phyloP scores from a whole-genome alignment of 1,140 invertebrate species.

The Zaprionus inermis region DNA sequence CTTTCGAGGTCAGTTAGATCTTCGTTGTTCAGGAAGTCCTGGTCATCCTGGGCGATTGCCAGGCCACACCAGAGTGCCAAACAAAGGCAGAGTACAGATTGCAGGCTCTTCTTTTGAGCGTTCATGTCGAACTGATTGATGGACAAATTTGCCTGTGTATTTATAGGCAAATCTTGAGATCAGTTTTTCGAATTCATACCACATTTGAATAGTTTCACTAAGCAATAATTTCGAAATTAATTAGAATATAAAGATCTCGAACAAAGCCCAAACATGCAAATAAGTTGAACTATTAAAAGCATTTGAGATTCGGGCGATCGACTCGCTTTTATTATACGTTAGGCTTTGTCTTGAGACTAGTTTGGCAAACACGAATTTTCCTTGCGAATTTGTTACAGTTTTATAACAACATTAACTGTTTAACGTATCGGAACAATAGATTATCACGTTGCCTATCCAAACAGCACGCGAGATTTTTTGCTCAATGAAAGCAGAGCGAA shows the following conservation, averaged over 20 bases:
- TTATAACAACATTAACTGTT: background rate
- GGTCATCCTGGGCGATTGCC: conserved; percentile 14
- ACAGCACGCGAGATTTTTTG: background rate
- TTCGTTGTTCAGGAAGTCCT: background rate
- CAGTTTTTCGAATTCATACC: background rate
- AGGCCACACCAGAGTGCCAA: conserved; percentile 17
- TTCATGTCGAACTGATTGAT: conserved; percentile 28
- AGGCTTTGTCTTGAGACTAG: background rate
- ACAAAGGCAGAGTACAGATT: conserved; percentile 16
- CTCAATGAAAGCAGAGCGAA: background rate
- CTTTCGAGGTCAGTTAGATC: background rate
- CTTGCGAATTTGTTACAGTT: background rate
- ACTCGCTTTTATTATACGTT: background rate
- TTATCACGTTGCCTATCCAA: background rate
- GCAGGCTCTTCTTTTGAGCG: conserved; percentile 20
- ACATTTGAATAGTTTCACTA: conserved; percentile 1
- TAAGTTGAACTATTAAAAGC: conserved; percentile 31
- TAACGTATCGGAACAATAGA: background rate
- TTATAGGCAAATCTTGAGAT: conserved; percentile 11
- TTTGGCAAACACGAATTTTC: conserved; percentile 1
- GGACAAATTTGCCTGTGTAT: background rate
- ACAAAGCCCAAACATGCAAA: conserved; percentile 26
- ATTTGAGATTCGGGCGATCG: conserved; percentile 15
- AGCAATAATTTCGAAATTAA: conserved; percentile 6
- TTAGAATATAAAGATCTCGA: conserved; percentile 9